phyloP scores from a whole-genome alignment of 2,888 invertebrate genomes.

The Lycia hirtaria region DNA sequence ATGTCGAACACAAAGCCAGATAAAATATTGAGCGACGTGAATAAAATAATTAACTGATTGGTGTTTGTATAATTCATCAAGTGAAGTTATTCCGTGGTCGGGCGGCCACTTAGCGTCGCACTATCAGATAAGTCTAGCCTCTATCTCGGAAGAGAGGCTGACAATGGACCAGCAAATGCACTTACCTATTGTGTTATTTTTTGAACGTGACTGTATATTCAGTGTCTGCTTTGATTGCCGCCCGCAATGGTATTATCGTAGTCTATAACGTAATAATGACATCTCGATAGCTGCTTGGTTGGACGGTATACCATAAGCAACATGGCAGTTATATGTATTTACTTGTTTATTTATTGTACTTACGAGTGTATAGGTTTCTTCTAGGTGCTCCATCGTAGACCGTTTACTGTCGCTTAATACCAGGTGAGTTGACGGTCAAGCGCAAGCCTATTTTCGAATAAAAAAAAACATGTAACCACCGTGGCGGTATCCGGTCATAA shows the following conservation, averaged over 20 bases:
- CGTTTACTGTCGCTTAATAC: too few species aligned
- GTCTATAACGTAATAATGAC: conserved; percentile 23
- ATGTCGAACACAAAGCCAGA: conserved; percentile 81
- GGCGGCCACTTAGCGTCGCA: conserved; percentile 72
- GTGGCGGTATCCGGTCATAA: too few species aligned
- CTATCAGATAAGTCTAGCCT: conserved; percentile 71
- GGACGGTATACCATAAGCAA: conserved; percentile 28
- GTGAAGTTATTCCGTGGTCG: conserved; percentile 64
- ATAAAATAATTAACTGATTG: conserved; percentile 85
- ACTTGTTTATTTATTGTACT: too few species aligned
- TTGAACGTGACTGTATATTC: conserved; percentile 56
- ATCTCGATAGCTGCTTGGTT: conserved; percentile 28
- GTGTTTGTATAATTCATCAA: conserved; percentile 85
- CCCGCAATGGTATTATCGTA: conserved; percentile 23
- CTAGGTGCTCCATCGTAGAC: too few species aligned
- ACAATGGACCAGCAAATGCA: conserved; percentile 75
- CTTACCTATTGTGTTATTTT: conserved; percentile 65
- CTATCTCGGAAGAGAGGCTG: conserved; percentile 59
- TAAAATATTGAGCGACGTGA: conserved; percentile 81
- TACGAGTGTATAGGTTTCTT: too few species aligned
- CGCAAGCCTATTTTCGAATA: too few species aligned
- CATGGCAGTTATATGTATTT: too few species aligned
- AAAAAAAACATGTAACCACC: too few species aligned
- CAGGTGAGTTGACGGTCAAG: too few species aligned
- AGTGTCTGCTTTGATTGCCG: conserved; percentile 51